A percentile compares a stretch with the other conserved stretches of the same genome.
phyloP scores from a whole-genome alignment of 1,140 invertebrate species.

The Ceratitis capitata region DNA sequence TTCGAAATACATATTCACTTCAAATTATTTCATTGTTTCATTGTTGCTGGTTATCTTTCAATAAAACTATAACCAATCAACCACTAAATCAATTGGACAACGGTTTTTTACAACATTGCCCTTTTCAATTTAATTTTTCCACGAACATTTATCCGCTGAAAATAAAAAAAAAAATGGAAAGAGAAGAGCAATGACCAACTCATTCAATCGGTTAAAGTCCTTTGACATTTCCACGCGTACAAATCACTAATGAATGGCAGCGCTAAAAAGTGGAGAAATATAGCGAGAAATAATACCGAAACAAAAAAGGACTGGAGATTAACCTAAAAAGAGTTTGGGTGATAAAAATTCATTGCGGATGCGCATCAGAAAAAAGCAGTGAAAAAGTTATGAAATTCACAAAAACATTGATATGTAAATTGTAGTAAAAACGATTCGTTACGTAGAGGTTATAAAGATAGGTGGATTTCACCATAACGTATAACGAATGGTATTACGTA shows the following conservation, averaged over 20 bases:
- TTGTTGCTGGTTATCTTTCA: no score
- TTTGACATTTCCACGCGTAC: background rate
- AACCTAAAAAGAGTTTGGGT: background rate
- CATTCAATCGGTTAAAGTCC: background rate
- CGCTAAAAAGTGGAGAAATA: background rate
- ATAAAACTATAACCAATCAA: background rate
- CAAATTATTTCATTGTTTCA: no score
- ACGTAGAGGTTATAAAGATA: background rate
- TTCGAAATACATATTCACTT: no score
- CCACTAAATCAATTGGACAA: background rate
- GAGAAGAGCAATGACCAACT: background rate
- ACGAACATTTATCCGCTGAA: background rate
- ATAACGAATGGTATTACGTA: background rate
- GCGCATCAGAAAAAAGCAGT: background rate
- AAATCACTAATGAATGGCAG: background rate
- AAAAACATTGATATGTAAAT: background rate
- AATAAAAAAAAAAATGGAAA: background rate
- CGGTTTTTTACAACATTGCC: background rate
- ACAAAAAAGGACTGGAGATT: background rate
- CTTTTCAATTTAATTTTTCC: slow-evolving; percentile 1
- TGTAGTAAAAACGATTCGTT: background rate
- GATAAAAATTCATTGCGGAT: background rate
- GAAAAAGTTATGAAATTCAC: no score
- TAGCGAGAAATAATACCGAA: background rate
- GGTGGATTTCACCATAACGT: background rate